Conservation (phyloP, 2,888 invertebrate species). For the Thereva nobilitata region DNA sequence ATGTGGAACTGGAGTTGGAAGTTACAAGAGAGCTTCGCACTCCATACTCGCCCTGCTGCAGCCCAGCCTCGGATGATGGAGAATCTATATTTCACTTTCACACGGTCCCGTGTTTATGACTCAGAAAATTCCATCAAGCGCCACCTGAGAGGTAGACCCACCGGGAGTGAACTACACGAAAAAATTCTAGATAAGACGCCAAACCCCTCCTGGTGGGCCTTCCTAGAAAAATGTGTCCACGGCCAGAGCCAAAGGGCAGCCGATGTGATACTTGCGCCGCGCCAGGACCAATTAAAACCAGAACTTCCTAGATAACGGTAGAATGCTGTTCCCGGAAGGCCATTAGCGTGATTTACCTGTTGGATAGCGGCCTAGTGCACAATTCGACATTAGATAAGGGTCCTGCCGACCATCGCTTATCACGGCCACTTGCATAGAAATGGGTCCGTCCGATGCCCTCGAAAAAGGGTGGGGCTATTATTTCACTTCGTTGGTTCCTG, state of each 20-base stretch:
- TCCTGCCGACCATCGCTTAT: background rate
- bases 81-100: background rate
- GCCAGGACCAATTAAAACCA: constrained; percentile 20
- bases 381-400: constrained; percentile 3
- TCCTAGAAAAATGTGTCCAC: background rate
- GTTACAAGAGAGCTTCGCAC: too few relatives aligned
- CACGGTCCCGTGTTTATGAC: constrained; percentile 8
- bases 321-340: constrained; percentile 7
- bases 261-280: constrained; percentile 3
- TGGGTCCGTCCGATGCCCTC: background rate
- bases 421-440: constrained; percentile 6
- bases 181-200: background rate
- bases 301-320: constrained; percentile 15
- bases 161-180: background rate
- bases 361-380: constrained; percentile 9
- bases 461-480: constrained; percentile 9
- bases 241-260: background rate
- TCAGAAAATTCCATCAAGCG: constrained; percentile 2
- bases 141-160: background rate
- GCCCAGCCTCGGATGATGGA: background rate
- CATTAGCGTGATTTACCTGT: constrained; percentile 17
- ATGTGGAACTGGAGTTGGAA: too few relatives aligned
- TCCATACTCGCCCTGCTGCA: too few relatives aligned
- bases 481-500: background rate
- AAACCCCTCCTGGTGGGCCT: background rate